These are phyloP conservation scores for Callocephalon fimbriatum DNA, from an alignment of 2,113 vertebrate genomes.

Conservation along the genomic window DNA sequence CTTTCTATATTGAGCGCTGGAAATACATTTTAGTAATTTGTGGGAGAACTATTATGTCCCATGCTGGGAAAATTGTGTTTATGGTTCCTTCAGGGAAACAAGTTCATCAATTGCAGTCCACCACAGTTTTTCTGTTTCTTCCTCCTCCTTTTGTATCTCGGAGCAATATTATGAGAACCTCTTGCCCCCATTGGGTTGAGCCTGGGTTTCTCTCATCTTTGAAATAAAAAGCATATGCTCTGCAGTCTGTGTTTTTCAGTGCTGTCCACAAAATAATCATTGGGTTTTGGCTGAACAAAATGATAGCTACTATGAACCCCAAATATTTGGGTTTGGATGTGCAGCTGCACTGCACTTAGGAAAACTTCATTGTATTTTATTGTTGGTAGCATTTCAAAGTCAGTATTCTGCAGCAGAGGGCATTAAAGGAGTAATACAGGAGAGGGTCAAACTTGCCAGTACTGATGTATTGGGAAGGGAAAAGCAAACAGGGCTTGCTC, in stretches of 20 bases:
- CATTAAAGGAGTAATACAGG: background rate
- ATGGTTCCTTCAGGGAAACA: conserved; percentile 42
- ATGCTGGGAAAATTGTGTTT: conserved; percentile 41
- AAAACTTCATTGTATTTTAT: background rate
- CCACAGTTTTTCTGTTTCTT: conserved; percentile 3
- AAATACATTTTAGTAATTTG: conserved; percentile 41
- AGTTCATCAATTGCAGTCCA: conserved; percentile 5
- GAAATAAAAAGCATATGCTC: conserved; percentile 37
- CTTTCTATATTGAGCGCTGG: conserved; percentile 23
- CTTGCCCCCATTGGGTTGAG: background rate
- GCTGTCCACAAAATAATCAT: background rate
- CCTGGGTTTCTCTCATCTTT: background rate
- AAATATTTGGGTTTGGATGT: background rate
- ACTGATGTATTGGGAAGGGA: background rate
- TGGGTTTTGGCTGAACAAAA: background rate
- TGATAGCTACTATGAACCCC: background rate
- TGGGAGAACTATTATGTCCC: conserved; percentile 21
- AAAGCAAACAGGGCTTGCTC: background rate
- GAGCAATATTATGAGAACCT: background rate
- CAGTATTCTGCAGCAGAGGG: conserved; percentile 6
- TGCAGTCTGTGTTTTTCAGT: conserved; percentile 8
- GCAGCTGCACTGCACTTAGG: background rate
- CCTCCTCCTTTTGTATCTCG: background rate
- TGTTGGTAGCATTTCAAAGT: conserved; percentile 8
- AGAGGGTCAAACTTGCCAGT: background rate